Evolutionary conservation across 2,113 vertebrate genomes (phyloP), one percentile per base, ranked within the genome.

Genomic region (Boleophthalmus pectinirostris): DNA sequence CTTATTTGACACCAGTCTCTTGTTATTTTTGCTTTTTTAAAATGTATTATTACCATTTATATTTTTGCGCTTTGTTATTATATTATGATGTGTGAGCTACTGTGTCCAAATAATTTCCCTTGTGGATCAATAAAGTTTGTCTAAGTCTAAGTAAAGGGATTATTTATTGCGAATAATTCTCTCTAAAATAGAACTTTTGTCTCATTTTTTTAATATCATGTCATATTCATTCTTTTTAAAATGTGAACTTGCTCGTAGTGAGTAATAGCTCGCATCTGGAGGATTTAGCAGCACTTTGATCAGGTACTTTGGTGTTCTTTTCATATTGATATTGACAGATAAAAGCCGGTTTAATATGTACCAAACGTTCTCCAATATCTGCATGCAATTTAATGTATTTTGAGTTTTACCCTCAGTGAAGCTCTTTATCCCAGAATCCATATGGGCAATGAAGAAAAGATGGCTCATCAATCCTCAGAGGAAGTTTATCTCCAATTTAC

Each of bases 61-160:
- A 29, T 29, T 29, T 2, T 4, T 4, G 29, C 29, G 2, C 29
- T 29, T 29, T 29, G 29, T 29, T 29, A 29, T 29, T 29, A 2
- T 29, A 29, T 2, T 29, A 29, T 2, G 4, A 29, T 29, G 29
- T 29, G 29, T n/a, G n/a, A n/a, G n/a, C n/a, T n/a, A n/a, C 2
- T 29, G 29, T 29, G 29, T 29, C 29, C 29, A 29, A 2, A 29
- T 29, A 29, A 29, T 29, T 29, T 29, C 29, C 29, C 29, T 29
- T 29, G 29, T 29, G 29, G 29, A 29, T 29, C 29, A 2, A 4
- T 29, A 4, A 29, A 29, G 29, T 29, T 29, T 4, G 29, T 29
- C 29, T 29, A 29, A 29, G 29, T 29, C 29, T 29, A 2, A 87
- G 84, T 75, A 69, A 74, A 60, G 79, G 68, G 76, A 81, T 85